These are phyloP conservation scores for Anser brachyrhynchus DNA, from an alignment of 2,113 vertebrate species.

Conservation along the genomic window DNA sequence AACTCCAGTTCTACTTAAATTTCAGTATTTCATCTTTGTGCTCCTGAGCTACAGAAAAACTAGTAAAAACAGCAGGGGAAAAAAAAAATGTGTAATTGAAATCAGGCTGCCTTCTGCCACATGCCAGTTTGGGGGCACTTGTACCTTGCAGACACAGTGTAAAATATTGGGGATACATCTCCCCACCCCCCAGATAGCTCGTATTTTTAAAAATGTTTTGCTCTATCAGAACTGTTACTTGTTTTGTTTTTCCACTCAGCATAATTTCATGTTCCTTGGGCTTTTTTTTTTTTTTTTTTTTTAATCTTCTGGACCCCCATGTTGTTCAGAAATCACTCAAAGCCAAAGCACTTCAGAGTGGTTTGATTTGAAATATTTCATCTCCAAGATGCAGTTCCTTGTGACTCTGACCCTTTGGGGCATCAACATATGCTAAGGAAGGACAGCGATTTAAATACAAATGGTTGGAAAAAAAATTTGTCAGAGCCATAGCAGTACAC, in stretches of 20 bases:
- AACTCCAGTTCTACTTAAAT: background rate
- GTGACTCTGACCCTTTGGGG: background rate
- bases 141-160: background rate
- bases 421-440: background rate
- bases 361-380: background rate
- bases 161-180: background rate
- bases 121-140: background rate
- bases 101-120: slow-evolving; percentile 42
- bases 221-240: background rate
- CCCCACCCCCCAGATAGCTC: background rate
- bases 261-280: background rate
- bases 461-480: background rate
- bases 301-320: background rate
- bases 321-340: background rate
- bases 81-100: slow-evolving; percentile 13
- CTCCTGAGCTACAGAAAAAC: background rate
- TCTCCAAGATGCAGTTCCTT: background rate
- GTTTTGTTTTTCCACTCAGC: background rate
- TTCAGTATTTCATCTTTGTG: background rate
- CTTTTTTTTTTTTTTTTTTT: background rate
- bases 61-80: background rate
- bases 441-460: background rate
- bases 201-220: background rate
- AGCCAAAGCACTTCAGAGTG: fast-evolving
- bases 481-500: background rate